A percentile compares a stretch with the other conserved stretches of the same genome.
Conservation (phyloP, 2,888 invertebrate species). For the Bugula neritina region DNA sequence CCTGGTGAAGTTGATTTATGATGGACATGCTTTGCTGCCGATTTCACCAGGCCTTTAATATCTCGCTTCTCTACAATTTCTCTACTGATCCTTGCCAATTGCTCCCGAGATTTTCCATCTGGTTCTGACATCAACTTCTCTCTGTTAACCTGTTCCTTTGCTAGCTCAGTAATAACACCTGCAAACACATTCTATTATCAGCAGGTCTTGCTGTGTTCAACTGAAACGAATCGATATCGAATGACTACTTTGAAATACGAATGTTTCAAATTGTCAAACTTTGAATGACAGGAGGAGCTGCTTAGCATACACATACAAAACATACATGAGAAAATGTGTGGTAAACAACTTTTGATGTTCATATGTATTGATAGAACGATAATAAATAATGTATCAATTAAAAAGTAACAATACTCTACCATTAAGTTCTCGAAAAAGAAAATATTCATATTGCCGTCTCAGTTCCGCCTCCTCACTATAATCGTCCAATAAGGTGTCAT, state of each 20-base stretch:
- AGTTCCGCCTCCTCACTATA: background rate
- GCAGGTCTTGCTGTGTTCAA: too few relatives aligned
- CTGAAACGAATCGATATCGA: too few relatives aligned
- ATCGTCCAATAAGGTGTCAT: background rate
- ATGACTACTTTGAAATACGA: too few relatives aligned
- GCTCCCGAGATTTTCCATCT: background rate
- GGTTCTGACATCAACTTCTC: background rate
- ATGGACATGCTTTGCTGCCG: background rate
- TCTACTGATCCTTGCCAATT: background rate
- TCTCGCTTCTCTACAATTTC: background rate
- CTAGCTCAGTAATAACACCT: slow-evolving; percentile 19
- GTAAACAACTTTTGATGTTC: too few relatives aligned
- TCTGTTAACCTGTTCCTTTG: slow-evolving; percentile 2
- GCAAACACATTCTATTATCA: background rate
- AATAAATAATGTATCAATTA: too few relatives aligned
- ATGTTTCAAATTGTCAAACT: too few relatives aligned
- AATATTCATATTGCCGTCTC: background rate
- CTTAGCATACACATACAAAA: too few relatives aligned
- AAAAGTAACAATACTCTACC: too few relatives aligned
- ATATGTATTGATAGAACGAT: too few relatives aligned
- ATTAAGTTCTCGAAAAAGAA: slow-evolving; percentile 9
- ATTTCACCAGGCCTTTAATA: background rate
- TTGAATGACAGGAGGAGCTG: too few relatives aligned
- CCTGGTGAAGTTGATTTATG: too few relatives aligned
- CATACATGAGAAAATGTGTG: too few relatives aligned